Evolutionary conservation across 2,888 invertebrate genomes (phyloP).

Genomic region (Thymelicus lineola): DNA sequence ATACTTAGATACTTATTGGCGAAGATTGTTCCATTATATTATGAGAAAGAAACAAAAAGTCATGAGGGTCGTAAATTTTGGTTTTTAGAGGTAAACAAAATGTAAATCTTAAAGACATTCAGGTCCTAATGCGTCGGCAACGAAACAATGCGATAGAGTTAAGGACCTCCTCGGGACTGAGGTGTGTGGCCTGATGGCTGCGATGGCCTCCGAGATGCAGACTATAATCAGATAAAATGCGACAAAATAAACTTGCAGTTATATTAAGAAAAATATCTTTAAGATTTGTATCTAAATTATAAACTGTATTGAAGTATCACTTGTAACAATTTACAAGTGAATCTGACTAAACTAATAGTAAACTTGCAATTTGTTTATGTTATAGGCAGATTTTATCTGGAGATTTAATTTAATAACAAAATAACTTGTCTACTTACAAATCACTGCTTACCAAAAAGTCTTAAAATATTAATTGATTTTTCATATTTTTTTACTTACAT

Average conservation of each 20-base stretch:
- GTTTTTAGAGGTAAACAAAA: conserved; percentile 54
- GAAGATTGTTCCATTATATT: conserved; percentile 1
- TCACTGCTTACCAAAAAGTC: too few species aligned
- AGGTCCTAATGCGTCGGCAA: conserved; percentile 51
- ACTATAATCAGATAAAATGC: conserved; percentile 43
- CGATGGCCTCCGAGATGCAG: conserved; percentile 42
- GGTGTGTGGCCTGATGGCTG: conserved; percentile 52
- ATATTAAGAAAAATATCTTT: too few species aligned
- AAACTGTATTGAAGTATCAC: too few species aligned
- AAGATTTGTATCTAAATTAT: too few species aligned
- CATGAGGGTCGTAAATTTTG: conserved; percentile 52
- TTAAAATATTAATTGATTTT: too few species aligned
- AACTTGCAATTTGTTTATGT: too few species aligned
- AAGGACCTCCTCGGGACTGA: conserved; percentile 49
- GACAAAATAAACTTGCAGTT: neutral
- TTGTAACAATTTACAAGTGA: too few species aligned
- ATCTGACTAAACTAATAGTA: too few species aligned
- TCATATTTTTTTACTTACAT: too few species aligned
- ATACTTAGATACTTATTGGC: neutral
- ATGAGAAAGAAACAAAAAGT: conserved; percentile 34
- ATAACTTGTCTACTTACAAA: too few species aligned
- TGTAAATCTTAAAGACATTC: conserved; percentile 61
- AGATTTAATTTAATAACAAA: too few species aligned
- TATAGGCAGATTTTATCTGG: too few species aligned
- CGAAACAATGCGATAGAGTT: conserved; percentile 55